Conservation (phyloP, 2,797 vertebrate species). For the Catostomus latipinnis region DNA sequence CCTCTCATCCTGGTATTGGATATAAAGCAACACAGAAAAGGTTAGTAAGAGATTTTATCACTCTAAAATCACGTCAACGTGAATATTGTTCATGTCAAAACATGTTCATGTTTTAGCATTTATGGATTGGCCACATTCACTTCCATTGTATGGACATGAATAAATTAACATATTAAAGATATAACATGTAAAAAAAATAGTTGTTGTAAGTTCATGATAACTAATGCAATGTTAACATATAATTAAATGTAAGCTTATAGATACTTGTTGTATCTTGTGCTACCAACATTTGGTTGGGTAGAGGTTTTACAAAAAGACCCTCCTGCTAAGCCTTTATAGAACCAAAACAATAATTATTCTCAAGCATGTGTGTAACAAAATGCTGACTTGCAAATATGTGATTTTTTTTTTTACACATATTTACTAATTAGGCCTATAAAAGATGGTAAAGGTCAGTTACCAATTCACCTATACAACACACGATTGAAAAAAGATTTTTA, state of each 20-base stretch:
- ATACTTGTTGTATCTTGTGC: neutral
- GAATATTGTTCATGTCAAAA: too few relatives aligned
- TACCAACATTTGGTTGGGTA: neutral
- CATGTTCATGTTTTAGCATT: too few relatives aligned
- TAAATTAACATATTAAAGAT: too few relatives aligned
- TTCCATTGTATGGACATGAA: too few relatives aligned
- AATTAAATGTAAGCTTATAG: neutral
- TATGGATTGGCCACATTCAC: too few relatives aligned
- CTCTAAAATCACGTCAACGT: too few relatives aligned
- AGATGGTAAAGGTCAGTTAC: neutral
- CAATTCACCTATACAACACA: neutral
- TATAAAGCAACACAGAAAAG: too few relatives aligned
- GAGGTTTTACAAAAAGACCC: neutral
- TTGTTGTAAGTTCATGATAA: too few relatives aligned
- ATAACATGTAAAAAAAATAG: too few relatives aligned
- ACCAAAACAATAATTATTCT: constrained; percentile 20
- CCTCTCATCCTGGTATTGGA: too few relatives aligned
- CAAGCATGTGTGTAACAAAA: neutral
- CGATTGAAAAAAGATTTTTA: neutral
- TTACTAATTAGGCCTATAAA: neutral
- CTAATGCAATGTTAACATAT: too few relatives aligned
- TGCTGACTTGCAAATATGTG: neutral
- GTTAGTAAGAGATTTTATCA: too few relatives aligned
- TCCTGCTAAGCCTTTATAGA: neutral
- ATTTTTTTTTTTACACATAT: neutral